phyloP scores from a whole-genome alignment of 2,113 vertebrate genomes.

The Rousettus leschenaultii region DNA sequence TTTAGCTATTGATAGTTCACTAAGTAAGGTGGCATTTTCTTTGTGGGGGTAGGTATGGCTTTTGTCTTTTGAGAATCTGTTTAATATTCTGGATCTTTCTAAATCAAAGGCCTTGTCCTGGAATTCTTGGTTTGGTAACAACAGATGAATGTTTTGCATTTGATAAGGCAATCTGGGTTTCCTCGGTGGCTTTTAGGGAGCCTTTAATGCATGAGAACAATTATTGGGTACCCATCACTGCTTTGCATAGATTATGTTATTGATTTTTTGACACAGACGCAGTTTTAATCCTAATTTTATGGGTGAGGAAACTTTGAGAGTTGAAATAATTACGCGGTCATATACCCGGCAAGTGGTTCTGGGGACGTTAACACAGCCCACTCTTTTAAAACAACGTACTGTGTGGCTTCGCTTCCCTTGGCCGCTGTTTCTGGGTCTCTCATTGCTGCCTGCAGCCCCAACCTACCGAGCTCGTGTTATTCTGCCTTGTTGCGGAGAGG shows the following conservation, averaged over 20 bases:
- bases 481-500: background rate
- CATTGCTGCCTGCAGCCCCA: accelerated
- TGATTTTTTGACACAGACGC: background rate
- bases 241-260: background rate
- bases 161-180: background rate
- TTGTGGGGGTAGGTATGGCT: background rate
- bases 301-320: background rate
- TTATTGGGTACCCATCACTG: background rate
- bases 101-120: background rate
- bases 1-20: background rate
- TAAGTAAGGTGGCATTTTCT: background rate
- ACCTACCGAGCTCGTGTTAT: background rate
- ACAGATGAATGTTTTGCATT: background rate
- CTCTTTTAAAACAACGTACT: background rate
- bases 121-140: background rate
- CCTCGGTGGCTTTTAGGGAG: background rate
- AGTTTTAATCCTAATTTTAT: background rate
- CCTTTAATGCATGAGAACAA: background rate
- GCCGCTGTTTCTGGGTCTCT: background rate
- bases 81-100: background rate
- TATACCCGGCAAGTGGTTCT: background rate
- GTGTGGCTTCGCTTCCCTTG: background rate
- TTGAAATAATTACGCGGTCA: background rate
- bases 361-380: too few relatives aligned
- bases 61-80: background rate